Percentiles rank a stretch among this genome's conserved stretches.
phyloP scores from a whole-genome alignment of 2,888 invertebrate species.

The Blomia tropicalis region DNA sequence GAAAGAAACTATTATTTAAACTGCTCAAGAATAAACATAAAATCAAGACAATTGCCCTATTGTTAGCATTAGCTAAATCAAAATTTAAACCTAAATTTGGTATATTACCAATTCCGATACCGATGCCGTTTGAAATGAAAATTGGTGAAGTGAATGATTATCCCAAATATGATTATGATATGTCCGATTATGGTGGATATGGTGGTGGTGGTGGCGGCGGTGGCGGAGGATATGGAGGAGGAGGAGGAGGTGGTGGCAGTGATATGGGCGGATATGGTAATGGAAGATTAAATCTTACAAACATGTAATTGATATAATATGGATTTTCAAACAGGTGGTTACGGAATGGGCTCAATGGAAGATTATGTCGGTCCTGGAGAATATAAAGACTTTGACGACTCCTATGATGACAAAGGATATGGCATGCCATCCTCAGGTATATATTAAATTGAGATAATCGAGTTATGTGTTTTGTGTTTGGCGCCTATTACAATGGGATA shows the following conservation, averaged over 20 bases:
- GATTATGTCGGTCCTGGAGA: not conserved
- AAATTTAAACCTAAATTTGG: slow-evolving; percentile 20
- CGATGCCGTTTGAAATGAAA: slow-evolving; percentile 13
- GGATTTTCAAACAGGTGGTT: too few relatives aligned
- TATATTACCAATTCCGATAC: slow-evolving; percentile 21
- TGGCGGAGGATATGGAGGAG: not conserved
- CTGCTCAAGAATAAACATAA: slow-evolving; percentile 9
- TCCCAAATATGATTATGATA: slow-evolving; percentile 10
- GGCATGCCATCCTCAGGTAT: too few relatives aligned
- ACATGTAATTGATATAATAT: too few relatives aligned
- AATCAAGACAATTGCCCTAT: slow-evolving; percentile 3
- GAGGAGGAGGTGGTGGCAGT: not conserved
- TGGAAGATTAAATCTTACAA: too few relatives aligned
- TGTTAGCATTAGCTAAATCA: slow-evolving; percentile 11
- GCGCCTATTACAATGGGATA: too few relatives aligned
- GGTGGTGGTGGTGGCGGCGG: not conserved
- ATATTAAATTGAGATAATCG: too few relatives aligned
- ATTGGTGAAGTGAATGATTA: slow-evolving; percentile 4
- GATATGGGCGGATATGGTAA: not conserved
- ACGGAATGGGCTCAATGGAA: not conserved
- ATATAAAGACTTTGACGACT: too few relatives aligned
- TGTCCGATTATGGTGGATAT: slow-evolving; percentile 6
- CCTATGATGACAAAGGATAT: too few relatives aligned
- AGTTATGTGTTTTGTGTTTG: too few relatives aligned
- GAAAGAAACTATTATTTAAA: not conserved